phyloP scores from a whole-genome alignment of 2,113 vertebrate genomes.

The Nothoprocta perdicaria region DNA sequence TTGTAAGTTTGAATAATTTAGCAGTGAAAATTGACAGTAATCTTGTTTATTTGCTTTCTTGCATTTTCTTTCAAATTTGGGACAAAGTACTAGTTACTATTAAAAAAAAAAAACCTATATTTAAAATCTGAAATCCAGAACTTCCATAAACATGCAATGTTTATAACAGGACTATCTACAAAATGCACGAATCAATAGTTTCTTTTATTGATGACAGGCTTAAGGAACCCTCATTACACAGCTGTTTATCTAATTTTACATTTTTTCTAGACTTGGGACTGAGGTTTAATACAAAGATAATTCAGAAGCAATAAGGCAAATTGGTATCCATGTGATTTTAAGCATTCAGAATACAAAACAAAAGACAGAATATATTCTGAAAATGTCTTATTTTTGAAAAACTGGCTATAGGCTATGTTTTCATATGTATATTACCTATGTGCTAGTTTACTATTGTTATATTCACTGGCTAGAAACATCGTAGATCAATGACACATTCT shows the following conservation, averaged over 20 bases:
- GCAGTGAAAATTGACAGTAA: neutral
- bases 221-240: neutral
- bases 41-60: neutral
- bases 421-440: neutral
- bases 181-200: neutral
- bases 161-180: neutral
- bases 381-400: neutral
- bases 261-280: neutral
- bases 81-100: neutral
- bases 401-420: neutral
- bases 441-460: neutral
- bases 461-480: neutral
- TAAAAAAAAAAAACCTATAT: neutral
- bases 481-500: neutral
- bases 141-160: neutral
- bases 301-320: neutral
- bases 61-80: neutral
- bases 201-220: neutral
- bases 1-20: neutral
- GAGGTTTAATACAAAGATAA: neutral
- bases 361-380: neutral
- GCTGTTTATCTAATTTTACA: neutral
- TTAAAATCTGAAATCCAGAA: neutral
- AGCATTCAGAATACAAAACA: neutral
- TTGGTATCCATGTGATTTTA: neutral